Base-by-base conservation (phyloP, 1,140 invertebrate genomes). In the Apis dorsata region DNA sequence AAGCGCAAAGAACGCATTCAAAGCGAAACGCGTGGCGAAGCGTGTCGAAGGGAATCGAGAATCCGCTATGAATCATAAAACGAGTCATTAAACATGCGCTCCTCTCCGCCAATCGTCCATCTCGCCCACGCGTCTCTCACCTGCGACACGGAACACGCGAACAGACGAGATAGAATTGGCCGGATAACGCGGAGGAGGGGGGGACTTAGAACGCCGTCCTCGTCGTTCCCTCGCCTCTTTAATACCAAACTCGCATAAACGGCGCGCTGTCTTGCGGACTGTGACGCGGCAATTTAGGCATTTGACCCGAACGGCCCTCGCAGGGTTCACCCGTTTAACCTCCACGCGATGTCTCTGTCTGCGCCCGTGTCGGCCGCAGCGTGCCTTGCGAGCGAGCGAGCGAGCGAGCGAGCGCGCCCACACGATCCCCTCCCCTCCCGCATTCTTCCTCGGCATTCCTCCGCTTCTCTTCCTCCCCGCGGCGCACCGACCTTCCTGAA, bases 271-370 rank as follows among this genome's bases (percentile, higher is more conserved):
- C 90, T 91, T 91, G 88, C 87, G 89, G 83, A 80, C 87, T 91
- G 90, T 93, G 91, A 92, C 91, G 90, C 90, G 89, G 91, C 90
- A 93, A 92, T 93, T 93, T 93, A 93, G 92, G 90, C 91, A 90
- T 93, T 93, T 93, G 92, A 93, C 92, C 91, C 89, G 65, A 79
- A 86, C 82, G 90, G 88, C 92, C 89, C 86, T 84, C 79, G 21
- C 75, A 11, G 75, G 88, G 91, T 92, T 93, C 91, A 93, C 88
- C 90, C 90, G 91, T 92, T 93, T 93, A 93, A 93, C 91, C 92
- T 90, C 89, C 55, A 72, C 83, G 90, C 91, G 90, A 92, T 92
- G 92, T 93, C 91, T 92, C 91, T 90, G 91, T 92, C 91, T 88
- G 85, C 76, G 66, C 73, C 65, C 71, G 86, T 63, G 79, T 82